Conservation (phyloP, 2,888 invertebrate species). For the Sceliomorpha sp. region DNA sequence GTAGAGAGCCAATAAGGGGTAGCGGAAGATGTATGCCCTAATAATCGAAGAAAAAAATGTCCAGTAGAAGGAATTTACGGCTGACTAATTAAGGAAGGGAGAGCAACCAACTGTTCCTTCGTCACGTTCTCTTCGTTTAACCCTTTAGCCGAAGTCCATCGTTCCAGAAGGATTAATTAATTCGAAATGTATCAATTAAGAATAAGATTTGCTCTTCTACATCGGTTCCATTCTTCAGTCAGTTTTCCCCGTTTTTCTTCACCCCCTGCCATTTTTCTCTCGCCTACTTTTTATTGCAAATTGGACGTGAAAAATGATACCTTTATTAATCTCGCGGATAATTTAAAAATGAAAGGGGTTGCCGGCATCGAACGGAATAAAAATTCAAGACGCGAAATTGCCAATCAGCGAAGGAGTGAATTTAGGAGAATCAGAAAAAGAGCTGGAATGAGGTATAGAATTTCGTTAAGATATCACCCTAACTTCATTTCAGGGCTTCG, state of each 20-base stretch:
- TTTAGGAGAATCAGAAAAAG: constrained; percentile 52
- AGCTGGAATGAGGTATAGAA: constrained; percentile 69
- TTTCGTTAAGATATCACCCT: constrained; percentile 79
- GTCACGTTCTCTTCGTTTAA: constrained; percentile 56
- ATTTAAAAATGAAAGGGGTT: constrained; percentile 79
- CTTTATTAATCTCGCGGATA: constrained; percentile 81
- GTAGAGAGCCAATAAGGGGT: constrained; percentile 72
- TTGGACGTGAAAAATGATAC: constrained; percentile 81
- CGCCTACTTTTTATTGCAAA: constrained; percentile 78
- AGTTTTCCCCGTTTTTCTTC: constrained; percentile 5
- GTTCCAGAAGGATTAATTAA: constrained; percentile 78
- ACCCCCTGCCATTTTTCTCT: constrained; percentile 48
- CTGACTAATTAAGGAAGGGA: constrained; percentile 79
- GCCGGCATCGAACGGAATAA: constrained; percentile 68
- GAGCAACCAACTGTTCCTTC: constrained; percentile 61
- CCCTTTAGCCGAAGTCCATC: constrained; percentile 59
- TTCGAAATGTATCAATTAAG: constrained; percentile 81
- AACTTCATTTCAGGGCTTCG: constrained; percentile 76
- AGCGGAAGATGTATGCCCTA: constrained; percentile 79
- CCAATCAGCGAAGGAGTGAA: constrained; percentile 74
- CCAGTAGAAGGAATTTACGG: constrained; percentile 80
- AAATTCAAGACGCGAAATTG: constrained; percentile 81
- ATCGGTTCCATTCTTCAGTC: constrained; percentile 52
- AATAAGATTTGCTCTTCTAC: constrained; percentile 79
- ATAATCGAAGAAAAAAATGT: constrained; percentile 80